Percentiles rank a stretch among this genome's conserved stretches.
These are phyloP conservation scores for Platalea minor DNA, from an alignment of 2,797 vertebrate genomes.

Conservation along the genomic window DNA sequence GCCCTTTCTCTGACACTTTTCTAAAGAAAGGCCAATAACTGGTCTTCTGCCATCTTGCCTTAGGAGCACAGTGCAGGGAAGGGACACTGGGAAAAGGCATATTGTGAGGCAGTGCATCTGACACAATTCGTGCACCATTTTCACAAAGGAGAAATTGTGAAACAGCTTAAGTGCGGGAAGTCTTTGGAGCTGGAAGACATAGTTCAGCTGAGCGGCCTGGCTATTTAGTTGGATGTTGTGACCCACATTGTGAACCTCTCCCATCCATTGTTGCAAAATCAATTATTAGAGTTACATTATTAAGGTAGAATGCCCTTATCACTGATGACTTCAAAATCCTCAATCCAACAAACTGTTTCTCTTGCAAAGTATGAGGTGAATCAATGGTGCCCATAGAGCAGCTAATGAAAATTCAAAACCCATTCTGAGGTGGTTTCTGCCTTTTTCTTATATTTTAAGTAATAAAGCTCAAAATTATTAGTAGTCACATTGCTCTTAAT, in stretches of 20 bases:
- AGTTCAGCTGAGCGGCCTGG: background rate
- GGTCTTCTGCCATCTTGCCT: background rate
- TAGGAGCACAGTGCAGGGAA: background rate
- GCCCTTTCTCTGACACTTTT: background rate
- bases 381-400: background rate
- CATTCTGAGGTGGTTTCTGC: background rate
- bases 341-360: background rate
- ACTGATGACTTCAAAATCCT: background rate
- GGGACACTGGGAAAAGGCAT: background rate
- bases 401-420: background rate
- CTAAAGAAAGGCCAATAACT: background rate
- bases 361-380: background rate
- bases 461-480: background rate
- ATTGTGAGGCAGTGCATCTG: background rate
- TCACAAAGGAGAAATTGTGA: background rate
- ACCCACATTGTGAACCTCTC: background rate
- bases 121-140: background rate
- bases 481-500: background rate
- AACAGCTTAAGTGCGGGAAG: background rate
- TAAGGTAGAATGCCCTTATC: background rate
- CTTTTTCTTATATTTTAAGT: background rate
- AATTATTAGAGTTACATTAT: background rate
- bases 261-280: background rate
- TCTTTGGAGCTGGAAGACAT: background rate
- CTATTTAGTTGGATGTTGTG: background rate